Base-by-base conservation (phyloP, 2,888 invertebrate genomes). In the Acanthosepion pharaonis region DNA sequence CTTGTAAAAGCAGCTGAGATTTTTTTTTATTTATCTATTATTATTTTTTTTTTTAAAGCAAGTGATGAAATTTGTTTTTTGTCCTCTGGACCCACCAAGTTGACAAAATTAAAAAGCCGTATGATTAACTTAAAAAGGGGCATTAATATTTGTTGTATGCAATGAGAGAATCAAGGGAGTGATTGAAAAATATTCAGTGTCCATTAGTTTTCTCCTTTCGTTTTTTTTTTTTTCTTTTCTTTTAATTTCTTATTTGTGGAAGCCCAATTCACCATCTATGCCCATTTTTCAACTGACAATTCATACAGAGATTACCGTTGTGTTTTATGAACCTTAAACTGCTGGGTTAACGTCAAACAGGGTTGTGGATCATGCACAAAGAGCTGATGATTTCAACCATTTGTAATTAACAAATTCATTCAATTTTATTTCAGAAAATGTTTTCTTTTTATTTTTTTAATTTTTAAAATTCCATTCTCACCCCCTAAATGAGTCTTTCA, bases 311-410 rank as follows among this genome's bases (percentile, higher is more conserved):
- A 78, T 11, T 33, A 18, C 33, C 78, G 18, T 18, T 9, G 78
- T n/a, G n/a, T 78, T 78, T 78, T 78, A 78, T 33, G 18, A 78
- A 78, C 15, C n/a, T 78, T 78, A 78, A n/a, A 33, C 33, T 78
- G 78, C 78, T 78, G 78, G 78, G 78, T 78, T 78, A 78, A n/a
- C 78, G 78, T 33, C 78, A 78, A 78, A 78, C 78, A n/a, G 78
- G n/a, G 78, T 9, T 78, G n/a, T 78, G n/a, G n/a, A 78, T 78
- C 78, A 78, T 78, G 78, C 78, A 78, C 78, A 78, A 23, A n/a
- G 9, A n/a, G 78, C 78, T 9, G 78, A n/a, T 33, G 15, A 78
- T 78, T 78, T 33, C 78, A 78, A n/a, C 78, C n/a, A n/a, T 78
- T 18, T n/a, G 15, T 15, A 15, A 33, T n/a, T 78, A n/a, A n/a